Conservation (phyloP, 2,888 invertebrate genomes). For the Esperia sulphurella region DNA sequence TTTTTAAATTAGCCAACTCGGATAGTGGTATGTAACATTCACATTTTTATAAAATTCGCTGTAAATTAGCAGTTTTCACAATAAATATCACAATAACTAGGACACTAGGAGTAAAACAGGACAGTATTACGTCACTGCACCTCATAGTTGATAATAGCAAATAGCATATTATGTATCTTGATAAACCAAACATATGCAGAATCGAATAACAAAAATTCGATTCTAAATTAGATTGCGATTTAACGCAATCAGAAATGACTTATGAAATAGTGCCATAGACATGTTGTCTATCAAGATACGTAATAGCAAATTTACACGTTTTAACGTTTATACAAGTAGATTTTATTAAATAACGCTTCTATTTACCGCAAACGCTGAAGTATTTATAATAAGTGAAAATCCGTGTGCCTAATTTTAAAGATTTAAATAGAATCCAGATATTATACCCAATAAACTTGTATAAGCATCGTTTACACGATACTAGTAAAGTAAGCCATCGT, state of each 20-base stretch:
- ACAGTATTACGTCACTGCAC: slow-evolving; percentile 48
- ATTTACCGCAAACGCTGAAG: not conserved
- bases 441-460: not conserved
- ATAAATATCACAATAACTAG: slow-evolving; percentile 38
- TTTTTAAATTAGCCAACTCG: not conserved
- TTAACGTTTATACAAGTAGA: slow-evolving; percentile 21
- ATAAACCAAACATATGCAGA: no score
- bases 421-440: not conserved
- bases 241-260: no score
- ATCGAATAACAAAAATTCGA: no score
- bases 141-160: slow-evolving; percentile 14
- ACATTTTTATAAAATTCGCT: slow-evolving; percentile 42
- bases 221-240: no score
- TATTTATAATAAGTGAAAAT: slow-evolving; percentile 4
- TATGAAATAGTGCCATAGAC: not conserved
- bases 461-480: no score
- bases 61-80: slow-evolving; percentile 38
- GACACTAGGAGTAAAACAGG: slow-evolving; percentile 27
- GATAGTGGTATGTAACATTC: slow-evolving; percentile 19
- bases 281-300: slow-evolving; percentile 13
- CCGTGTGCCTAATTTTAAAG: slow-evolving; percentile 1
- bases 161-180: not conserved
- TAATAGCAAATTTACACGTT: slow-evolving; percentile 24
- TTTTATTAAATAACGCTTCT: not conserved
- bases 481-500: not conserved